Base-by-base conservation (phyloP, 2,888 invertebrate genomes). In the Diplolepis rosae region DNA sequence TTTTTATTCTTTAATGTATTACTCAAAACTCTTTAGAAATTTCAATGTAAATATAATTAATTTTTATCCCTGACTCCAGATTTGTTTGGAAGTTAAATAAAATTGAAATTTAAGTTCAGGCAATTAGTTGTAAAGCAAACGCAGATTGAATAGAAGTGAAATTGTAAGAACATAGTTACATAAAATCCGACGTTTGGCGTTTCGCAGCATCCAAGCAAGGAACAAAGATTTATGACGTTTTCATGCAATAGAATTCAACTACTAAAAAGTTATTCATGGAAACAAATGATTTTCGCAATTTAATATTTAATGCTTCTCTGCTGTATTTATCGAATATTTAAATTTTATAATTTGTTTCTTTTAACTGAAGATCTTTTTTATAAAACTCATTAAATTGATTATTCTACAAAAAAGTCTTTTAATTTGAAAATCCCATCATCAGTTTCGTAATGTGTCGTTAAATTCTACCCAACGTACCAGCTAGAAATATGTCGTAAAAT, bases 401-500 rank as follows among this genome's bases (percentile, higher is more conserved):
- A n/a, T n/a, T n/a, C n/a, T n/a, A n/a, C n/a, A n/a, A n/a, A 15
- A 52, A 52, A 28, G 28, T 3, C n/a, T 9, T n/a, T 52, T n/a
- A 52, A 52, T 52, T 28, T 15, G 52, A 52, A 54, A 54, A 32
- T 54, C 11, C 54, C 54, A 61, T 7, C 52, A 15, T 30, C 52
- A 30, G 56, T 61, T 61, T 27, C 61, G 39, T 61, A 61, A 61
- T 22, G 15, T 61, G 35, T 13, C 22, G n/a, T 61, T 61, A 27
- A 61, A 39, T 27, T 24, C 35, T 24, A 4, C 24, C 13, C 22
- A 39, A 61, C 24, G 39, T 35, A n/a, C n/a, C n/a, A n/a, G 35
- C 39, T 35, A 24, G 61, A 61, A 61, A 61, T n/a, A n/a, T n/a
- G 61, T 61, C 61, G 39, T 61, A 61, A 61, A 61, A 61, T 27